Percentiles rank a stretch among this genome's conserved stretches.
These are phyloP conservation scores for Venusia cambrica DNA, from an alignment of 2,888 invertebrate species.

Conservation along the genomic window DNA sequence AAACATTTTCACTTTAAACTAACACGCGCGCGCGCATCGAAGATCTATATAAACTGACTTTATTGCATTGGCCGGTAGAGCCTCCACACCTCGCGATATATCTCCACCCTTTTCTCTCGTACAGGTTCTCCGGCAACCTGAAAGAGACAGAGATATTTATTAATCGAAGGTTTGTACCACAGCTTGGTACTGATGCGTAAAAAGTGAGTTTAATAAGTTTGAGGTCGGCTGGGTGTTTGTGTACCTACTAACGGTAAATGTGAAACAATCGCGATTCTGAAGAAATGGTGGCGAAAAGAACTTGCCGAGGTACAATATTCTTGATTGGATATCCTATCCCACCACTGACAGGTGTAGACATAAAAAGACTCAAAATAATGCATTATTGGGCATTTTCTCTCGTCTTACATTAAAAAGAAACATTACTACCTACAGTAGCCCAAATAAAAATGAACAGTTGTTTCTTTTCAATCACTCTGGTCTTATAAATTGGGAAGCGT, in stretches of 20 bases:
- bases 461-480: too few species aligned
- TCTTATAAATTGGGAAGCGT: too few species aligned
- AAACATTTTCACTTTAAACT: neutral
- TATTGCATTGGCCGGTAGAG: constrained; percentile 20
- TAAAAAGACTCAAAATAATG: too few species aligned
- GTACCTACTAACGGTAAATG: constrained; percentile 25
- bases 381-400: too few species aligned
- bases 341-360: too few species aligned
- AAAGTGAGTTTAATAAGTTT: constrained; percentile 31
- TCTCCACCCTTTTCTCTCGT: constrained; percentile 25
- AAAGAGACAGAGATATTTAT: constrained; percentile 38
- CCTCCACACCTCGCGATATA: constrained; percentile 30
- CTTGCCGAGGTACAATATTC: too few species aligned
- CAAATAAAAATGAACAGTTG: too few species aligned
- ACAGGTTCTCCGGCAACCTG: constrained; percentile 29
- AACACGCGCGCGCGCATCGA: constrained; percentile 31
- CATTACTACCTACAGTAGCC: too few species aligned
- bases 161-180: constrained; percentile 33
- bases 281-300: constrained; percentile 9
- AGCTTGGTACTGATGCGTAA: constrained; percentile 33
- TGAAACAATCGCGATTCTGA: constrained; percentile 14
- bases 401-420: too few species aligned
- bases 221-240: constrained; percentile 23
- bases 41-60: constrained; percentile 30
- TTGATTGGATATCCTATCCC: too few species aligned